Conservation (phyloP, 2,888 invertebrate species). For the Mythimna lalbum region DNA sequence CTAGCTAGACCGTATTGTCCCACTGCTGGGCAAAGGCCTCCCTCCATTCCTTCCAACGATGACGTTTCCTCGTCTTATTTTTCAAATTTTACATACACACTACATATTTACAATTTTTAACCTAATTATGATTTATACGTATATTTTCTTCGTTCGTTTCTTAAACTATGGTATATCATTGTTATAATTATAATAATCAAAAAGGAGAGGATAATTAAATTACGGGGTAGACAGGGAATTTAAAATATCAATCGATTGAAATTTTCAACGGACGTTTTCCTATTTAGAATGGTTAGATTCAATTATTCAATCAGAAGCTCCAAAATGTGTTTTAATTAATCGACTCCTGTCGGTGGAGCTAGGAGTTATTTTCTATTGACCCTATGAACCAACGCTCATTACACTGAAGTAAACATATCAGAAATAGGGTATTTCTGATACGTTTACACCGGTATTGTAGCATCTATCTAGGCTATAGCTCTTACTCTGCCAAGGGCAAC, state of each 20-base stretch:
- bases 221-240: background rate
- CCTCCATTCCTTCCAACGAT: too few relatives aligned
- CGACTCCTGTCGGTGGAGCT: background rate
- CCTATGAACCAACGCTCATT: background rate
- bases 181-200: too few relatives aligned
- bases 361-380: background rate
- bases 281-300: too few relatives aligned
- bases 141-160: too few relatives aligned
- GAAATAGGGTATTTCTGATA: background rate
- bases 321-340: background rate
- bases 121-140: too few relatives aligned
- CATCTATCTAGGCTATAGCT: constrained; percentile 10
- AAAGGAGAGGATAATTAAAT: too few relatives aligned
- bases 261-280: background rate
- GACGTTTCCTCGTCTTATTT: too few relatives aligned
- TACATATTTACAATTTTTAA: too few relatives aligned
- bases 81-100: too few relatives aligned
- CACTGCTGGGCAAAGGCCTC: too few relatives aligned
- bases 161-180: too few relatives aligned
- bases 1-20: too few relatives aligned
- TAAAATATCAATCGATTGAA: background rate
- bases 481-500: constrained; percentile 30
- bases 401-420: background rate
- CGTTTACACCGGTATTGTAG: background rate
- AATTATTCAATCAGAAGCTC: background rate